A percentile compares a stretch with the other conserved stretches of the same genome.
These are phyloP conservation scores for Triplophysa rosa DNA, from an alignment of 2,113 vertebrate species.

Conservation along the genomic window DNA sequence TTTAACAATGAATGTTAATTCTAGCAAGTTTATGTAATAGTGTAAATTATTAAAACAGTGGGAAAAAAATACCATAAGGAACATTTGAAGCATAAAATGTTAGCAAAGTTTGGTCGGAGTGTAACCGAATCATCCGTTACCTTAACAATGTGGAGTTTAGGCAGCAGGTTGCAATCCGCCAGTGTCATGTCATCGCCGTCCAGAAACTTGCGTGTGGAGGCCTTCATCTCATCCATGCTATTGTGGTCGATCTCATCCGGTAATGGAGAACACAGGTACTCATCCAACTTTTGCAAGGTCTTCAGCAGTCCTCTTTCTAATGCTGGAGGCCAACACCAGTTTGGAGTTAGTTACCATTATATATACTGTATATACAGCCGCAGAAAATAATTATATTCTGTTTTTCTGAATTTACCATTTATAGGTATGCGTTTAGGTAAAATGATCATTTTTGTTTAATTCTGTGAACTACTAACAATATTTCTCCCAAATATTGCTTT, in stretches of 20 bases:
- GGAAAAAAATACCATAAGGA: background rate
- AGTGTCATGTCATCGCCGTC: conserved; percentile 96
- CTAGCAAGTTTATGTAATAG: too few species aligned
- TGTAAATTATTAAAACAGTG: too few species aligned
- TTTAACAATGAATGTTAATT: too few species aligned
- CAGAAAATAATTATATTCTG: background rate
- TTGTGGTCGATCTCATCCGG: conserved; percentile 97
- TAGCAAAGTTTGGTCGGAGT: background rate
- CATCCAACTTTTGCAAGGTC: conserved; percentile 94
- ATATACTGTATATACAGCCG: too few species aligned
- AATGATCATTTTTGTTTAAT: too few species aligned
- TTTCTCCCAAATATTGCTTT: too few species aligned
- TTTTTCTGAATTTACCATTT: too few species aligned
- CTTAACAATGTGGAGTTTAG: conserved; percentile 97
- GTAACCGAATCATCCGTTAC: conserved; percentile 60
- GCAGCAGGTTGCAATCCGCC: conserved; percentile 95
- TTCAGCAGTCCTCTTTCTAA: conserved; percentile 92
- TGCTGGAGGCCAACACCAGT: conserved; percentile 63
- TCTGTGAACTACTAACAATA: too few species aligned
- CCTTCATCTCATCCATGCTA: conserved; percentile 88
- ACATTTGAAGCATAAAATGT: background rate
- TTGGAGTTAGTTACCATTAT: background rate
- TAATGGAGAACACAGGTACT: conserved; percentile 89
- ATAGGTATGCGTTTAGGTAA: too few species aligned
- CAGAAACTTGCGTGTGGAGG: conserved; percentile 87